Percentiles rank a stretch among this genome's conserved stretches.
Conservation (phyloP, 2,888 invertebrate species). For the Andrena dorsata region DNA sequence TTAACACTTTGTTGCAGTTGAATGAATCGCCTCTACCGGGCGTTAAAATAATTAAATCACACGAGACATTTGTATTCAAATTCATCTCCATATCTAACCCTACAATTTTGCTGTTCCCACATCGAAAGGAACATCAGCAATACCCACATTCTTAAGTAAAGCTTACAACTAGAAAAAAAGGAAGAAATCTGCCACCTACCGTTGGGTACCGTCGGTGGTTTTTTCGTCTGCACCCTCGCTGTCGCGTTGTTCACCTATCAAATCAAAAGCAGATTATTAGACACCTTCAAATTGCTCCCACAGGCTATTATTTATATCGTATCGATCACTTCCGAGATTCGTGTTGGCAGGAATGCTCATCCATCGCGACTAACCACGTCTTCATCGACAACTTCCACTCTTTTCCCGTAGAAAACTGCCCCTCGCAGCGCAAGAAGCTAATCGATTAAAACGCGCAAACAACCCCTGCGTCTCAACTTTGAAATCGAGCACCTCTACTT, state of each 20-base stretch:
- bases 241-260: slow-evolving; percentile 99
- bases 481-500: neutral
- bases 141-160: too few relatives aligned
- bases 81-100: too few relatives aligned
- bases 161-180: slow-evolving; percentile 16
- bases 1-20: too few relatives aligned
- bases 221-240: slow-evolving; percentile 99
- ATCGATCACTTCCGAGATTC: slow-evolving; percentile 33
- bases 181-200: slow-evolving; percentile 88
- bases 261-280: slow-evolving; percentile 70
- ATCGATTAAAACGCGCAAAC: neutral
- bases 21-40: too few relatives aligned
- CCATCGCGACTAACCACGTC: neutral
- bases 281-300: neutral
- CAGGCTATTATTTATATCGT: neutral
- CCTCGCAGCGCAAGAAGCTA: neutral
- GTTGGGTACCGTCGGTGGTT: slow-evolving; percentile 95
- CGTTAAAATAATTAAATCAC: too few relatives aligned
- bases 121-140: too few relatives aligned
- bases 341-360: slow-evolving; percentile 11
- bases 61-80: too few relatives aligned
- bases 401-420: neutral
- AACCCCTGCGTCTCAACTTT: neutral
- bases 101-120: too few relatives aligned
- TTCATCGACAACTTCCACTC: neutral